Evolutionary conservation across 2,888 invertebrate species (phyloP), one percentile per base, ranked within the genome.

Genomic region (Chorisops tibialis): DNA sequence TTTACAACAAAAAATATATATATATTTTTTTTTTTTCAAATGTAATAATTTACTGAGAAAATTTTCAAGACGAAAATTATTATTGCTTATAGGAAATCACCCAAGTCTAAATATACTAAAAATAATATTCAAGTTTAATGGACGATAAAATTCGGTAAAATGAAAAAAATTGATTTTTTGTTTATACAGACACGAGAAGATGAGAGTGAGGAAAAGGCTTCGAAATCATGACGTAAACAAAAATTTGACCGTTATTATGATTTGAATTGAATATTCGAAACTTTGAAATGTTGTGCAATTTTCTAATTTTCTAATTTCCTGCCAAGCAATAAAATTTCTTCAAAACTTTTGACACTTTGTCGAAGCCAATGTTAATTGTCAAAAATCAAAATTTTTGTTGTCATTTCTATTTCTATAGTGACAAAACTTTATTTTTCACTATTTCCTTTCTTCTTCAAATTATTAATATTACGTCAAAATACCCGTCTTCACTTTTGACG

Each of bases 111-210:
- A 22, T n/a, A n/a, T 41, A 41, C 54, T 54, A 54, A 54, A 54
- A 54, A 54, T 54, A 54, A 54, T 24, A 54, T 22, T 54, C 22
- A 41, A 54, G 22, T 41, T 30, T 54, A 22, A 54, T 22, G 41
- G 41, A 50, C 30, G 35, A 37, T 12, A n/a, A 54, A 54, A 54
- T 16, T 35, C 21, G 6, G 38, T 19, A 51, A 51, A 37, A 18
- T 19, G 16, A 24, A 30, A 7, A 49, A 30, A 49, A 30, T 11
- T 51, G 3, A 24, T 22, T 2, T 50, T 51, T 16, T 51, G 37
- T 51, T 51, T 51, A 51, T 38, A 18, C 51, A 51, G 35, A 19
- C 38, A 38, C 38, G 51, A 38, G 16, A 30, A 38, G 19, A 4
- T 16, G 6, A 43, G 12, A 39, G 12, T 14, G 39, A 39, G 43